Conservation (phyloP, 1,140 invertebrate genomes). For the Portunus trituberculatus region DNA sequence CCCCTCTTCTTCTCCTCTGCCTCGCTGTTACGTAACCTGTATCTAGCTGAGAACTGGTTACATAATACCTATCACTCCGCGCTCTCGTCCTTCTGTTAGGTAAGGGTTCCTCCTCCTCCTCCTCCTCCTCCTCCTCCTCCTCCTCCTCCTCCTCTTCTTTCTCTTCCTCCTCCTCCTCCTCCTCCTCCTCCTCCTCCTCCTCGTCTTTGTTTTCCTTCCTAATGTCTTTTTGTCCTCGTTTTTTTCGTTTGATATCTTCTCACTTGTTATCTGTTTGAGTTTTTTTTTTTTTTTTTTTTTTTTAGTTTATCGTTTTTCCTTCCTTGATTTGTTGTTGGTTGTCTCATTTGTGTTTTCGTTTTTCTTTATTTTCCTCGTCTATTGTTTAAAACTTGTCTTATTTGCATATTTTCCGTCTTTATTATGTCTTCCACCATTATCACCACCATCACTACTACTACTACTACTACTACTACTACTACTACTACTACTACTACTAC, state of each 20-base stretch:
- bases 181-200: not conserved
- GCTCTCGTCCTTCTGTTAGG: no score
- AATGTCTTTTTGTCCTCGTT: not conserved
- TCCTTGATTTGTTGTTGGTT: no score
- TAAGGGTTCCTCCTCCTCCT: no score
- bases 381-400: no score
- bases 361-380: no score
- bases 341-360: no score
- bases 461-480: no score
- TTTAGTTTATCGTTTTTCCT: no score
- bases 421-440: no score
- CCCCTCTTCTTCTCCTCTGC: not conserved
- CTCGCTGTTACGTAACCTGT: constrained; percentile 13
- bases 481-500: no score
- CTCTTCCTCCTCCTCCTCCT: not conserved
- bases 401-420: no score
- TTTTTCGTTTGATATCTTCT: not conserved
- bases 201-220: not conserved
- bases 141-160: not conserved
- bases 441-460: no score
- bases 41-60: not conserved
- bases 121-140: not conserved
- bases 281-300: not conserved
- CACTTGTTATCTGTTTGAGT: not conserved
- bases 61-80: not conserved